Evolutionary conservation across 2,113 vertebrate genomes (phyloP).

Genomic region (Nipponia nippon): DNA sequence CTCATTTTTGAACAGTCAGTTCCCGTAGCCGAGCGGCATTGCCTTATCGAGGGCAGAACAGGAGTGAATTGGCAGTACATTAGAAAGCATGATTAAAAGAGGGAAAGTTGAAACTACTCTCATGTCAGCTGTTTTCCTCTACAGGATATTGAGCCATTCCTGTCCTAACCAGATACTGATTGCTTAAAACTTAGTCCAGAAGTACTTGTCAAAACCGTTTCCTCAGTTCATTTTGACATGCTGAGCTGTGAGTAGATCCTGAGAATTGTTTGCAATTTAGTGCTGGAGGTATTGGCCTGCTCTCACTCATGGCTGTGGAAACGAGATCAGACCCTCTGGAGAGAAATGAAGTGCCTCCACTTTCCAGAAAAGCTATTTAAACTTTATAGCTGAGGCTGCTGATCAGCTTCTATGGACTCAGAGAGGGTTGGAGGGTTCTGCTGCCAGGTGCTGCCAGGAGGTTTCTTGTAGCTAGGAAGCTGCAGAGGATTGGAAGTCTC

Average conservation of each 20-base stretch:
- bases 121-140: constrained; percentile 82
- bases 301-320: not conserved
- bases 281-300: not conserved
- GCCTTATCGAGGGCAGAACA: constrained; percentile 70
- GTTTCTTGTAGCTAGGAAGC: not conserved
- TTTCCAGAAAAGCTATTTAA: not conserved
- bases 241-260: constrained; percentile 68
- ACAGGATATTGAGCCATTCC: constrained; percentile 85
- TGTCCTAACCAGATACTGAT: constrained; percentile 83
- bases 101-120: constrained; percentile 75
- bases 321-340: not conserved
- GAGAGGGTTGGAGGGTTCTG: not conserved
- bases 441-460: not conserved
- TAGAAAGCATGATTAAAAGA: constrained; percentile 78
- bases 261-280: constrained; percentile 51
- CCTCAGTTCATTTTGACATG: constrained; percentile 74
- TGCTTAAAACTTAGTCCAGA: constrained; percentile 79
- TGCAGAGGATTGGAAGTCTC: not conserved
- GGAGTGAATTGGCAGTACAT: constrained; percentile 77
- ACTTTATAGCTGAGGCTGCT: not conserved
- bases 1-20: constrained; percentile 60
- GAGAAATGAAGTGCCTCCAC: not conserved
- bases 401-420: not conserved
- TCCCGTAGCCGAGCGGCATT: constrained; percentile 38
- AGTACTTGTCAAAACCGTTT: constrained; percentile 79